phyloP scores from a whole-genome alignment of 2,797 vertebrate species.

The Halcyon smyrnensis region DNA sequence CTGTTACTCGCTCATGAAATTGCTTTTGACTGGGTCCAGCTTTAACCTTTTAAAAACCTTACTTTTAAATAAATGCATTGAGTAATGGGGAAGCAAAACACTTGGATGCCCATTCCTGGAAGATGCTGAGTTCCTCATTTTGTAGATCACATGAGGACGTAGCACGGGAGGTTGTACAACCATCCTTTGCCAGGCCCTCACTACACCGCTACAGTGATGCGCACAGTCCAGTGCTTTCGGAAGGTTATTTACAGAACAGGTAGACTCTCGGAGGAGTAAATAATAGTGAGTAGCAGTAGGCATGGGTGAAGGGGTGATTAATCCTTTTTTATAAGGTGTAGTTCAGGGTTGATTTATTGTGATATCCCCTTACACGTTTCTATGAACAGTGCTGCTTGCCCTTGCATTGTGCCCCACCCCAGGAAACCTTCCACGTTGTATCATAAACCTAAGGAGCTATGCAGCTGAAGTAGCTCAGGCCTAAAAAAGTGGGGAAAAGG shows the following conservation, averaged over 20 bases:
- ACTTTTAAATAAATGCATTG: background rate
- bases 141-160: background rate
- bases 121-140: background rate
- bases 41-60: background rate
- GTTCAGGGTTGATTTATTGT: background rate
- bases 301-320: background rate
- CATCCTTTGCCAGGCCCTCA: background rate
- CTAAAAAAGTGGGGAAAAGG: background rate
- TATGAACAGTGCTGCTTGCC: background rate
- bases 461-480: background rate
- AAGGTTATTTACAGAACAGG: background rate
- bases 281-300: background rate
- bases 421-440: background rate
- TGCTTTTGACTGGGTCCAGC: background rate
- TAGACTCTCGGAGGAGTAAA: background rate
- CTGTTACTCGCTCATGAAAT: background rate
- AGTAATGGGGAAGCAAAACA: background rate
- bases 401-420: background rate
- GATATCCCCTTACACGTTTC: background rate
- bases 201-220: background rate
- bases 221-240: background rate
- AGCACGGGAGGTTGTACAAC: background rate
- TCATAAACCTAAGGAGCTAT: background rate
- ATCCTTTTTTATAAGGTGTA: background rate
- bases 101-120: background rate